Evolutionary conservation across 1,140 invertebrate species (phyloP).

Genomic region (Diachasma alloeum): DNA sequence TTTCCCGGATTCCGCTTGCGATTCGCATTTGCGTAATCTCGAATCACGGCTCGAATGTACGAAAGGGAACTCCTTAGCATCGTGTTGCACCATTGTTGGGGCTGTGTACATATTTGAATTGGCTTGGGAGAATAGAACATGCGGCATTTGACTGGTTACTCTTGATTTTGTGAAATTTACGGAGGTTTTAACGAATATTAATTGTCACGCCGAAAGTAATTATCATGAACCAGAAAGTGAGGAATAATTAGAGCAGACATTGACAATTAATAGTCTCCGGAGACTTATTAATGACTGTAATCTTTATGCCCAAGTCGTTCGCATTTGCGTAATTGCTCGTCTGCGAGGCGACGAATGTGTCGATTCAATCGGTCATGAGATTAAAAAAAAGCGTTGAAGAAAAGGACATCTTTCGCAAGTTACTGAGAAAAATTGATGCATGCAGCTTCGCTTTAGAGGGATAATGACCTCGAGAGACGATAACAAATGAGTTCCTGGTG

Average conservation of each 20-base stretch:
- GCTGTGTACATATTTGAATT: background rate
- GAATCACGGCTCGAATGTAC: background rate
- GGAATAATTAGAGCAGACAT: slow-evolving; percentile 31
- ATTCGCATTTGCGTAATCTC: slow-evolving; percentile 44
- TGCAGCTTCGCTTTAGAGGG: background rate
- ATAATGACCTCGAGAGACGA: slow-evolving; percentile 28
- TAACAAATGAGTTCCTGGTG: slow-evolving; percentile 26
- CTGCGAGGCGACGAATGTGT: background rate
- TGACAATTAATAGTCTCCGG: slow-evolving; percentile 25
- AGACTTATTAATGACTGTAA: slow-evolving; percentile 19
- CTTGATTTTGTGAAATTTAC: background rate
- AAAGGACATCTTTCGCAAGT: background rate
- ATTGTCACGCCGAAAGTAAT: background rate
- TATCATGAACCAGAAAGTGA: slow-evolving; percentile 11
- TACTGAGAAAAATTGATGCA: background rate
- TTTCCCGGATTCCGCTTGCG: slow-evolving; percentile 31
- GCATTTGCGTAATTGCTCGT: slow-evolving; percentile 18
- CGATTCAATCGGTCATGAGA: slow-evolving; percentile 11
- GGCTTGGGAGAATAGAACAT: background rate
- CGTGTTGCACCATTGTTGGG: slow-evolving; percentile 16
- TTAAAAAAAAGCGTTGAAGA: background rate
- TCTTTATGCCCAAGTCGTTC: background rate
- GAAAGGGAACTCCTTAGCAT: background rate
- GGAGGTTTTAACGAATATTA: background rate
- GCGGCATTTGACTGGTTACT: background rate